Conservation (phyloP, 2,888 invertebrate species). For the Acronicta leporina region DNA sequence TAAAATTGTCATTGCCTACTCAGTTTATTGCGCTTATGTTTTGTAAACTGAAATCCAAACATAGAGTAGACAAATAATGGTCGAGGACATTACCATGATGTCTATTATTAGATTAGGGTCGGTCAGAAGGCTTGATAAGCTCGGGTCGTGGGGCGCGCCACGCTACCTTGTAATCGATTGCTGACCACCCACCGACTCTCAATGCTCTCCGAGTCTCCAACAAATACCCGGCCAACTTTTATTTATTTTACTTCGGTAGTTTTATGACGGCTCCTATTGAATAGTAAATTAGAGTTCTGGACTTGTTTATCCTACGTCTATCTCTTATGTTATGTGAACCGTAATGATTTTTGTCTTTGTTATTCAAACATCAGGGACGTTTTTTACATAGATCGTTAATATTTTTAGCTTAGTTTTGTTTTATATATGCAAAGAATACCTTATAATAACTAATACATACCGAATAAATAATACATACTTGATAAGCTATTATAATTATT, state of each 20-base stretch:
- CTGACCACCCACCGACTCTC: constrained; percentile 63
- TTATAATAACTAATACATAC: too few species aligned
- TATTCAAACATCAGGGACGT: constrained; percentile 20
- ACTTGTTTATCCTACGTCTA: constrained; percentile 37
- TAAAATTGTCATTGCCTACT: too few species aligned
- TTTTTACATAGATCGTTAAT: too few species aligned
- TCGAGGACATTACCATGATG: constrained; percentile 64
- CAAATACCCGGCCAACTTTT: constrained; percentile 54
- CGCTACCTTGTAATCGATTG: constrained; percentile 69
- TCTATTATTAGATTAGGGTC: constrained; percentile 83
- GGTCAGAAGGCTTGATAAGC: constrained; percentile 73
- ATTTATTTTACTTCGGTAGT: constrained; percentile 60
- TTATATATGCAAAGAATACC: too few species aligned
- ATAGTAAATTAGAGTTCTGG: constrained; percentile 47
- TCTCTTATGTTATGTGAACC: constrained; percentile 25
- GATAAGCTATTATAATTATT: too few species aligned
- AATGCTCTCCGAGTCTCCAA: constrained; percentile 49
- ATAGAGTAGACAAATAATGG: constrained; percentile 45
- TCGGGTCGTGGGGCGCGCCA: constrained; percentile 72
- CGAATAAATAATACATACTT: too few species aligned
- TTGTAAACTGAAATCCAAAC: constrained; percentile 43
- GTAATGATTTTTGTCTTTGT: constrained; percentile 43
- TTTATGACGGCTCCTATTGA: constrained; percentile 50
- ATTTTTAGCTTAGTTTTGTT: too few species aligned
- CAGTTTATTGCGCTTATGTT: constrained; percentile 17